Percentiles rank a stretch among this genome's conserved stretches.
phyloP scores from a whole-genome alignment of 2,797 vertebrate species.

The Hoplostethus mediterraneus region DNA sequence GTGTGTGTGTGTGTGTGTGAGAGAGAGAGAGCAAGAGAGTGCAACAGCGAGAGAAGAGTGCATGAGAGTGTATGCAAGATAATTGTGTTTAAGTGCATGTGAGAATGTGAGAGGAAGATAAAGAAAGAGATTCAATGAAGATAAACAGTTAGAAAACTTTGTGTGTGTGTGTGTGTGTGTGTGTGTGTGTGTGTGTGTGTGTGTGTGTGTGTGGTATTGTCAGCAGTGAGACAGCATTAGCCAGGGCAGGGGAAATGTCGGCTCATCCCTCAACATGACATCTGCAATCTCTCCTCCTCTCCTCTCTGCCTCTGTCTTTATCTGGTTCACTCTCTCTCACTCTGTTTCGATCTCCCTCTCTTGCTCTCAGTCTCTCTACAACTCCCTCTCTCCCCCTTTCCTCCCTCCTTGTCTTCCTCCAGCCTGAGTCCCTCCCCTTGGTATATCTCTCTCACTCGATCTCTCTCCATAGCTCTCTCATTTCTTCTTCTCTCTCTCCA shows the following conservation, averaged over 20 bases:
- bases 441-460: not conserved
- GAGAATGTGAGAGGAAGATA: constrained; percentile 14
- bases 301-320: constrained; percentile 9
- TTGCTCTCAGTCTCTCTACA: constrained; percentile 22
- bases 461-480: no score
- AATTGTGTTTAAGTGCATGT: constrained; percentile 21
- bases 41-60: not conserved
- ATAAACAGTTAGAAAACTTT: not conserved
- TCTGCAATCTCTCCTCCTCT: constrained; percentile 52
- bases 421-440: not conserved
- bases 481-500: no score
- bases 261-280: constrained; percentile 73
- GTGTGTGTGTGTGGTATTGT: constrained; percentile 35
- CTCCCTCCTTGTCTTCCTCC: not conserved
- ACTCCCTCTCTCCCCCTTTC: not conserved
- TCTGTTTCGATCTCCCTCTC: constrained; percentile 8
- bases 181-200: not conserved
- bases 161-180: not conserved
- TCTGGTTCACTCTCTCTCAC: constrained; percentile 46
- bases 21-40: not conserved
- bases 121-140: constrained; percentile 28
- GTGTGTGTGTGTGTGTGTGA: no score
- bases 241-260: constrained; percentile 51
- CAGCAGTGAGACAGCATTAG: constrained; percentile 60
- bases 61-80: not conserved